A percentile compares a stretch with the other conserved stretches of the same genome.
Conservation (phyloP, 2,888 invertebrate species). For the Rhimphoctona megacephalus region DNA sequence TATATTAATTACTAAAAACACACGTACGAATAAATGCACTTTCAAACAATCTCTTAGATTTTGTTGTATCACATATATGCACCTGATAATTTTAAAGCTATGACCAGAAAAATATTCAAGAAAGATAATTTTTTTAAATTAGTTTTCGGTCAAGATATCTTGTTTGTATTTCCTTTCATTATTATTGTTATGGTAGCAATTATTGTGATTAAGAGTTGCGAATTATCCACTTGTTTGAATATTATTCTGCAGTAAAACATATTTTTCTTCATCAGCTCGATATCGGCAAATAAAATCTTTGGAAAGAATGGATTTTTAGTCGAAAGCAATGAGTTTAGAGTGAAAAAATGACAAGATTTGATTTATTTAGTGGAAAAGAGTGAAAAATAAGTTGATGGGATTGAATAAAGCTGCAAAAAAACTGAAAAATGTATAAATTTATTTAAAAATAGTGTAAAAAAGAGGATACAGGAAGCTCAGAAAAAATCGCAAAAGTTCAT, state of each 20-base stretch:
- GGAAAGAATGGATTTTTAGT: background rate
- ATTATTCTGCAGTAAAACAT: background rate
- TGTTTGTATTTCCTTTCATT: background rate
- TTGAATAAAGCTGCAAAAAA: background rate
- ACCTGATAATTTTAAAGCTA: background rate
- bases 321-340: background rate
- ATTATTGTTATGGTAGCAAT: background rate
- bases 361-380: background rate
- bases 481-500: background rate
- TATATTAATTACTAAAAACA: conserved; percentile 10
- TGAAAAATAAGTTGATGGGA: background rate
- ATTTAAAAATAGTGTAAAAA: background rate
- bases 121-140: too few species aligned
- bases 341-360: background rate
- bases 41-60: background rate
- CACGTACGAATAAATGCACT: background rate
- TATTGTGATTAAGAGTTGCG: background rate
- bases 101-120: too few species aligned
- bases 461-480: background rate
- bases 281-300: background rate
- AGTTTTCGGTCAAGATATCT: too few species aligned
- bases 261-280: background rate
- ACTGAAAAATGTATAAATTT: background rate
- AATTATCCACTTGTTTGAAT: background rate
- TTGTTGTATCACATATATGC: background rate